A percentile compares a stretch with the other conserved stretches of the same genome.
Conservation (phyloP, 2,113 vertebrate species). For the Cardinalis cardinalis region DNA sequence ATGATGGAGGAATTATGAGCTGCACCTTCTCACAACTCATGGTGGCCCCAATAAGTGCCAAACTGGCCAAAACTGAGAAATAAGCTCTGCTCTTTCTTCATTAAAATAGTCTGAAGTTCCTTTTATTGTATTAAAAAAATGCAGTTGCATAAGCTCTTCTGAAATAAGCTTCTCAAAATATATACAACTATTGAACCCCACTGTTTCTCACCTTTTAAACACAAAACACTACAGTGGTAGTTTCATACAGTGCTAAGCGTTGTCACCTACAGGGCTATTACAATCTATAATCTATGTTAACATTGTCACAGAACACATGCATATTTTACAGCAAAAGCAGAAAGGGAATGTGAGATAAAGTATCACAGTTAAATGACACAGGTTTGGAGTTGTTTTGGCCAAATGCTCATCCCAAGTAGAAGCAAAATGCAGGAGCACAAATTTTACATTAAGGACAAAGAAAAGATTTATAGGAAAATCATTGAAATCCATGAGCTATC, state of each 20-base stretch:
- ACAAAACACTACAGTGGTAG: neutral
- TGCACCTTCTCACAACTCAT: neutral
- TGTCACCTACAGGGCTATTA: constrained; percentile 9
- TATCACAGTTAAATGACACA: neutral
- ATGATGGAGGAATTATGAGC: neutral
- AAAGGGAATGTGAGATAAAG: neutral
- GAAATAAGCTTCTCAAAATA: constrained; percentile 27
- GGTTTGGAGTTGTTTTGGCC: neutral
- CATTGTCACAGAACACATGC: neutral
- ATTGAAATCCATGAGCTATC: neutral
- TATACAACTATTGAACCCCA: neutral
- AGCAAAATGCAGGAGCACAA: neutral
- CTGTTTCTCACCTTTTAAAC: constrained; percentile 26
- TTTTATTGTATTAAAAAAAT: neutral
- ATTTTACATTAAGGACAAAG: rapidly evolving
- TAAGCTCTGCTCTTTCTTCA: neutral
- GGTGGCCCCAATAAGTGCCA: neutral
- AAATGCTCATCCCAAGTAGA: neutral
- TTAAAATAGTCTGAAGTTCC: neutral
- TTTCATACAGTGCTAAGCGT: neutral
- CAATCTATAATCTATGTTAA: constrained; percentile 12
- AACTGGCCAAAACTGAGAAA: neutral
- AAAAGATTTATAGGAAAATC: neutral
- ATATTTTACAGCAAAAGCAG: neutral
- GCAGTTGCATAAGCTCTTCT: neutral